Evolutionary conservation across 2,113 vertebrate species (phyloP), one percentile per base, ranked within the genome.

Genomic region (Barnardius zonarius): DNA sequence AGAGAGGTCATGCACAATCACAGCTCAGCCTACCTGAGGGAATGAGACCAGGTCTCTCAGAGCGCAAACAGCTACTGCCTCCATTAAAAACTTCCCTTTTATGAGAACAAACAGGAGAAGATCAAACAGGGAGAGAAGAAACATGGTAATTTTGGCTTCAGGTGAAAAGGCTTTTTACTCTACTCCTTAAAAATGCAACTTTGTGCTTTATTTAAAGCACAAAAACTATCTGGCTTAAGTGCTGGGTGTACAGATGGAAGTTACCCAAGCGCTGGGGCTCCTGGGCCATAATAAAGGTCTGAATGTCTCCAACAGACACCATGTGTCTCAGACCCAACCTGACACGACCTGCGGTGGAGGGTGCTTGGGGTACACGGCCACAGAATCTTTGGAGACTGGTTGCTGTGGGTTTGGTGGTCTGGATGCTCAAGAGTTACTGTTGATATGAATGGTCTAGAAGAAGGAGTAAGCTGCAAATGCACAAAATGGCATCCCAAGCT

Each of bases 381-480:
- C 5, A 35, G 49, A 43, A 25, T 13, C 17, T 63, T 19, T 6
- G 11, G 18, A 28, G 13, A 46, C 37, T 44, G 37, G 33, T 37
- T 24, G 79, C 59, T 43, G 22, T 33, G 52, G 28, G 28, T 19
- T 77, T 8, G 2, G 57, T 8, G 3, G 22, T 22, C 64, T 44
- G 48, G 20, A 28, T 16, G 24, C 17, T 17, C 27, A 22, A 33
- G 24, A 14, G 17, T 17, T 44, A 35, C 33, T 68, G 87, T n/a
- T 2, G 9, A 33, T 23, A 37, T 0, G 2, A 76, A 25, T 0
- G 0, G 25, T 41, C 24, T 33, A 14, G 28, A 41, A 48, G 19
- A 52, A 67, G 25, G n/a, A 72, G 13, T n/a, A 44, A 68, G 19
- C 13, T 46, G 41, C 37, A 67, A 66, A 41, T 37, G 41, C 51